phyloP scores from a whole-genome alignment of 1,140 invertebrate species.

The Drosophila virilis region DNA sequence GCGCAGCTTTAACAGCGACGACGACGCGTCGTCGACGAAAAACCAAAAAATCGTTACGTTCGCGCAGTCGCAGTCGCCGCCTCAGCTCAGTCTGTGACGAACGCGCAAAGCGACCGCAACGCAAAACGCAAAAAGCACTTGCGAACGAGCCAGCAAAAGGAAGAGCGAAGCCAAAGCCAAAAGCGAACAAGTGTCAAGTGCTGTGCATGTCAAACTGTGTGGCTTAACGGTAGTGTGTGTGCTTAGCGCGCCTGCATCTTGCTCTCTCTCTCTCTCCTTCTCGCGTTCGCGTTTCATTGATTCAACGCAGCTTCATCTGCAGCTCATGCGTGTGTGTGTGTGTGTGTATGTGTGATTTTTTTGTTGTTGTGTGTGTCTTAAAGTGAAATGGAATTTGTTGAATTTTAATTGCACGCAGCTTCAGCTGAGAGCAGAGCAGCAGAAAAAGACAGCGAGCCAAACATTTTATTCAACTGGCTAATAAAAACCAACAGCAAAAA shows the following conservation, averaged over 20 bases:
- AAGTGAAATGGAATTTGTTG: slow-evolving; percentile 78
- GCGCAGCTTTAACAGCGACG: slow-evolving; percentile 15
- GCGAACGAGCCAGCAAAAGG: neutral
- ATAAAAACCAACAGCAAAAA: slow-evolving; percentile 43
- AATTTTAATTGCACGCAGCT: slow-evolving; percentile 76
- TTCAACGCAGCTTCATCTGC: slow-evolving; percentile 26
- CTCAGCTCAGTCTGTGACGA: slow-evolving; percentile 57
- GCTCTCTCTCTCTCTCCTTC: neutral
- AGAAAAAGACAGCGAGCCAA: slow-evolving; percentile 25
- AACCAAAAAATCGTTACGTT: slow-evolving; percentile 28
- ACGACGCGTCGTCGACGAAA: slow-evolving; percentile 8
- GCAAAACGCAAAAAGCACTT: slow-evolving; percentile 19
- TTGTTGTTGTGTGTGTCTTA: slow-evolving; percentile 34
- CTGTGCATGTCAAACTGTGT: slow-evolving; percentile 30
- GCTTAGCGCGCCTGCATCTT: slow-evolving; percentile 12
- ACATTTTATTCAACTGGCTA: slow-evolving; percentile 64
- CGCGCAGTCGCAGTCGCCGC: slow-evolving; percentile 19
- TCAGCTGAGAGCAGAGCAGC: slow-evolving; percentile 41
- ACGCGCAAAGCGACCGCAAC: slow-evolving; percentile 57
- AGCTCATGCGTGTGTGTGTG: slow-evolving; percentile 3
- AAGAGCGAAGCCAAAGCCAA: slow-evolving; percentile 6
- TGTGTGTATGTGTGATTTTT: slow-evolving; percentile 9
- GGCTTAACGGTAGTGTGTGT: slow-evolving; percentile 58
- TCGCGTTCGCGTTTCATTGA: slow-evolving; percentile 27
- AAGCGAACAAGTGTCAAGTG: slow-evolving; percentile 31